Evolutionary conservation across 2,888 invertebrate species (phyloP).

Genomic region (Dorcus parallelipipedus): DNA sequence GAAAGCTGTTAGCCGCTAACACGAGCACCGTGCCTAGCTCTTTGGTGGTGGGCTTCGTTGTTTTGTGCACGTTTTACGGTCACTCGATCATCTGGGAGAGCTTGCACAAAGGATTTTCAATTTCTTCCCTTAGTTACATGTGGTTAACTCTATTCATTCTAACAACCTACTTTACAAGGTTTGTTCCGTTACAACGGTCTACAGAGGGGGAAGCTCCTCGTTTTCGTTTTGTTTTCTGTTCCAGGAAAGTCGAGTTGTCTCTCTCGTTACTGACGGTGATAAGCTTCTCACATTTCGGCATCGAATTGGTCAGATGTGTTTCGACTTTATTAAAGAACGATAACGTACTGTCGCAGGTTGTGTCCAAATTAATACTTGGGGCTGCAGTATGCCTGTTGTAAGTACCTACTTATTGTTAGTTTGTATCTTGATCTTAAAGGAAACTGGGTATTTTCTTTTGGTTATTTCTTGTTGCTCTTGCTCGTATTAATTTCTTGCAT

Average conservation of each 20-base stretch:
- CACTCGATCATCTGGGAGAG: slow-evolving; percentile 38
- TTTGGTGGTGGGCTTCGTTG: slow-evolving; percentile 35
- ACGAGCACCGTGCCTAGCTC: slow-evolving; percentile 29
- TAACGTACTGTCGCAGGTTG: slow-evolving; percentile 6
- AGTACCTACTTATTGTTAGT: not conserved
- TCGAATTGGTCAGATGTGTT: slow-evolving; percentile 25
- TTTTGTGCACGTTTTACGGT: slow-evolving; percentile 38
- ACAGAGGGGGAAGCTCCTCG: not conserved
- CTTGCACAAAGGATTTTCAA: slow-evolving; percentile 27
- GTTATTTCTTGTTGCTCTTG: too few species aligned
- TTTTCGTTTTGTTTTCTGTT: slow-evolving; percentile 5
- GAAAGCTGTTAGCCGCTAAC: slow-evolving; percentile 23
- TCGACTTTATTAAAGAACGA: slow-evolving; percentile 20
- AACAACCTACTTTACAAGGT: slow-evolving; percentile 30
- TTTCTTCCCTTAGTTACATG: slow-evolving; percentile 30
- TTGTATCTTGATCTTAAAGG: not conserved
- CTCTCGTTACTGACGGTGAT: slow-evolving; percentile 25
- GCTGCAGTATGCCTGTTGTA: slow-evolving; percentile 14
- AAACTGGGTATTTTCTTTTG: too few species aligned
- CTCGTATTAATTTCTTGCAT: too few species aligned
- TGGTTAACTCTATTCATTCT: slow-evolving; percentile 32
- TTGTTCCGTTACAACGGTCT: not conserved
- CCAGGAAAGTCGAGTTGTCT: slow-evolving; percentile 29
- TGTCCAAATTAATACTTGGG: slow-evolving; percentile 10
- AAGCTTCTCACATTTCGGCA: slow-evolving; percentile 24